Conservation (phyloP, 2,888 invertebrate genomes). For the Stramonita haemastoma region DNA sequence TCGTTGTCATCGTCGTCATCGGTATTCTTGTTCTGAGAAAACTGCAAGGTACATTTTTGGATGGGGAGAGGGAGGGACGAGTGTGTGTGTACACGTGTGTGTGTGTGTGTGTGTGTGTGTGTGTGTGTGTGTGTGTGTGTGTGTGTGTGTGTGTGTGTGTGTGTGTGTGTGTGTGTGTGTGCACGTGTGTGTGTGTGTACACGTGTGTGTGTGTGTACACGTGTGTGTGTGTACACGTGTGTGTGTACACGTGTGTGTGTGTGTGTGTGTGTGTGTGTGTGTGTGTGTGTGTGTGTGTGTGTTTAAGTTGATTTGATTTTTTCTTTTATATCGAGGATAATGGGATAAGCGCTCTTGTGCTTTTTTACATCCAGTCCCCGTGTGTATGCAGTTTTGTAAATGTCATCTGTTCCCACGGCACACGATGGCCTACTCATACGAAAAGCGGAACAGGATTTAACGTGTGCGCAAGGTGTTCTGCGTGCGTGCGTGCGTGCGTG, state of each 20-base stretch:
- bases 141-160: conserved; percentile 1
- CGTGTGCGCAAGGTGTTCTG: too few species aligned
- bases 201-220: background rate
- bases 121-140: conserved; percentile 6
- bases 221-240: background rate
- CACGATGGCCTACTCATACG: too few species aligned
- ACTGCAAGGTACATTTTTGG: background rate
- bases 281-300: conserved; percentile 1
- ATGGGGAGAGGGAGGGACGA: background rate
- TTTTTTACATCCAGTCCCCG: too few species aligned
- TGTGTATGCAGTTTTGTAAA: too few species aligned
- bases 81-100: background rate
- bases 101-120: conserved; percentile 5
- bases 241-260: background rate
- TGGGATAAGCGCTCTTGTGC: too few species aligned
- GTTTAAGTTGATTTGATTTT: background rate
- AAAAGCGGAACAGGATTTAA: too few species aligned
- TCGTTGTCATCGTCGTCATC: background rate
- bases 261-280: background rate
- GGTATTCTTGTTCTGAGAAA: background rate
- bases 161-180: conserved; percentile 1
- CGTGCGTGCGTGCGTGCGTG: background rate
- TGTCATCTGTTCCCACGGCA: too few species aligned
- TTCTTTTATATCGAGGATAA: too few species aligned
- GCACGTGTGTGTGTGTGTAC: background rate